Evolutionary conservation across 2,888 invertebrate species (phyloP), one percentile per base, ranked within the genome.

Genomic region (Drosophila gaucha): DNA sequence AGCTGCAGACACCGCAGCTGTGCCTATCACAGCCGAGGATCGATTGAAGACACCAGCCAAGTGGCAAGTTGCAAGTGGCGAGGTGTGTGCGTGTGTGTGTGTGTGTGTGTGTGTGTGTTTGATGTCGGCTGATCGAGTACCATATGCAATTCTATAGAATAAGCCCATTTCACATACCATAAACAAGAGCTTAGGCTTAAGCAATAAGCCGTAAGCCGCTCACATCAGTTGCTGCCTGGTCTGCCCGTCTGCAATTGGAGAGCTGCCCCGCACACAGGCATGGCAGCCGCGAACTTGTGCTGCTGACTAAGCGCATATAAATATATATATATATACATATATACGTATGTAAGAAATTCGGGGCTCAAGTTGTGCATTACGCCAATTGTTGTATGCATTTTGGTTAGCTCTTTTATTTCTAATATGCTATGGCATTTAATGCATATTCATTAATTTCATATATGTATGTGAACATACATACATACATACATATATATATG

Each of bases 101-200:
- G n/a, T 24, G 14, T 44, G n/a, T 22, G 28, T 43, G 43, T 18
- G 16, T 35, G 3, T 35, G 14, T 16, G 16, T 8, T 8, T n/a
- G 6, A 47, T 47, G 55, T 35, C 44, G 14, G 22, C 47, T 44
- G 52, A 77, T 80, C 57, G 43, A 72, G 79, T 62, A 68, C 46
- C 67, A 63, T 83, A 30, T 62, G 73, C 74, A 69, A 39, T 72
- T 84, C 78, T 58, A 47, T 52, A 72, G 49, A 84, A 71, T 67
- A 74, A 84, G 71, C 78, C 67, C 72, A 71, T 78, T 72, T 69
- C 57, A 41, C 52, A 54, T 55, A 54, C 54, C 47, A 62, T 49
- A 64, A 67, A 16, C 80, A 65, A 67, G 66, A 67, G 85, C 79
- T 78, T 66, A 74, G 71, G 62, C 78, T 78, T 67, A 54, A 57